Evolutionary conservation across 92 coral and sea anemone species (phyloP), one percentile per base, ranked within the genome.

Genomic region (Siderastrea siderea): DNA sequence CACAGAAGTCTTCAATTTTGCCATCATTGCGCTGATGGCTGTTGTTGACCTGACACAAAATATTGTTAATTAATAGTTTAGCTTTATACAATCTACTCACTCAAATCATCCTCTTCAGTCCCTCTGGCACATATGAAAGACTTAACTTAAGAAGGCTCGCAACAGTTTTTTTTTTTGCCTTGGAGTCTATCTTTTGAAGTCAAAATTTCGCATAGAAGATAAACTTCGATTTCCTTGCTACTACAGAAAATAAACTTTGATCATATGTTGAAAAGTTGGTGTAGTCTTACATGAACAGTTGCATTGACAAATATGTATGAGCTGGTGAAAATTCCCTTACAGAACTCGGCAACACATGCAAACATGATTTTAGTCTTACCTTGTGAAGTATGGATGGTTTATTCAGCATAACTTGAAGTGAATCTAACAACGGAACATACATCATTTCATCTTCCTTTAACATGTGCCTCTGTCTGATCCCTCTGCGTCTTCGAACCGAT

Each of bases 1-100:
- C 93, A 82, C 90, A 84, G 78, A 89, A 81, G 68, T 82, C 92
- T 55, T 82, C 92, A 75, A 88, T 81, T 53, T 60, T 49, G 46
- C 87, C 87, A 73, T 88, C 75, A 62, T 81, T 65, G 16, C 87
- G 86, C 65, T 74, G 82, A 64, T 88, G 80, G 55, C 80, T 60
- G 80, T 87, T 79, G 55, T 80, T 44, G 46, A 88, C 68, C 91
- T 88, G 68, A 54, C 70, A 57, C 15, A 8, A 52, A 12, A 66
- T 66, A 43, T 66, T n/a, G 46, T 66, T 43, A 43, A 3, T n/a
- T 4, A 3, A 4, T 66, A 12, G 4, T 66, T n/a, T 66, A 66
- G 11, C 26, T 66, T 43, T 3, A n/a, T n/a, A n/a, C n/a, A n/a
- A n/a, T n/a, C n/a, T n/a, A n/a, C n/a, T n/a, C n/a, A n/a, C n/a